These are phyloP conservation scores for Sycophila sp. DNA, from an alignment of 1,140 invertebrate species.

Conservation along the genomic window DNA sequence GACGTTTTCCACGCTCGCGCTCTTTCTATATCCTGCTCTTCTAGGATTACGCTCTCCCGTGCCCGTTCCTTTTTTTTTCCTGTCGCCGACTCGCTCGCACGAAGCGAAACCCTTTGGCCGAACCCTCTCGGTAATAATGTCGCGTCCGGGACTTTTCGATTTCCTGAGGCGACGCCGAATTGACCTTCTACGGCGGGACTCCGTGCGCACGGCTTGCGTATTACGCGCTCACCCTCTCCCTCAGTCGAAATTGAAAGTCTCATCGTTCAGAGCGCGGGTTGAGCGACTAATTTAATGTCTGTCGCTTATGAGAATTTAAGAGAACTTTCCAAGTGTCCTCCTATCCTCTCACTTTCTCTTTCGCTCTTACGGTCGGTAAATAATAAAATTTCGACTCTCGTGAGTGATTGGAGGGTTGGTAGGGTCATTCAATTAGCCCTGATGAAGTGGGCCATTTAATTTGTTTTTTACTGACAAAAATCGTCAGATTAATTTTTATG, in stretches of 20 bases:
- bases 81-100: background rate
- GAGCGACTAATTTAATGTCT: slow-evolving; percentile 45
- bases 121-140: background rate
- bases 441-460: too few relatives aligned
- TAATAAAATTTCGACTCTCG: background rate
- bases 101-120: background rate
- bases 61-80: background rate
- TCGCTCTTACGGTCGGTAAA: background rate
- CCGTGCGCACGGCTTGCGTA: background rate
- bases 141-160: slow-evolving; percentile 15
- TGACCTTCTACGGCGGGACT: background rate
- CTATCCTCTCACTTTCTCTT: too few relatives aligned
- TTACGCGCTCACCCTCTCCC: too few relatives aligned
- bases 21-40: background rate
- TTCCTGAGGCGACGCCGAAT: slow-evolving; percentile 11
- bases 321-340: too few relatives aligned
- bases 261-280: background rate
- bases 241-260: slow-evolving; percentile 13
- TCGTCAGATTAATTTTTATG: too few relatives aligned
- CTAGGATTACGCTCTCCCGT: background rate
- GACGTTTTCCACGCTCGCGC: slow-evolving; percentile 11
- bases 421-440: too few relatives aligned
- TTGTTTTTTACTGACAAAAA: too few relatives aligned
- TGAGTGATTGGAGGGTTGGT: background rate
- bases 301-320: slow-evolving; percentile 2